Conservation (phyloP, 2,113 vertebrate species). For the Mionectes macconnelli region DNA sequence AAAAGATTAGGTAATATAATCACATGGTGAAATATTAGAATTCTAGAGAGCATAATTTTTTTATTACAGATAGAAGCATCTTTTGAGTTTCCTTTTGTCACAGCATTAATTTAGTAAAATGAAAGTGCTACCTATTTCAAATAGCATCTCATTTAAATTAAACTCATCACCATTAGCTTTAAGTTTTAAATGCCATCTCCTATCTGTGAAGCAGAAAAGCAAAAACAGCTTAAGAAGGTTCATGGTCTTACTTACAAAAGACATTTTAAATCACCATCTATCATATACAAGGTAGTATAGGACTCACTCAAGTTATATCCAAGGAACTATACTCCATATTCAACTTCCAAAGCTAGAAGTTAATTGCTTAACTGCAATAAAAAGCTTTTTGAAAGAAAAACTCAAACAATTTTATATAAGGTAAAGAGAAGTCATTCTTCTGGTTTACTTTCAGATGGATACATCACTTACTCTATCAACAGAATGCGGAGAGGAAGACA, state of each 20-base stretch:
- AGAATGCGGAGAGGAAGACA: neutral
- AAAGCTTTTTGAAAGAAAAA: neutral
- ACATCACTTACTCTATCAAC: neutral
- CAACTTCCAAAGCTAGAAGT: slow-evolving; percentile 18
- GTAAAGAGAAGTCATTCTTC: neutral
- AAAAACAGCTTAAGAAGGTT: slow-evolving; percentile 46
- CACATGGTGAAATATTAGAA: slow-evolving; percentile 34
- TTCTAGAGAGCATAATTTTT: slow-evolving; percentile 13
- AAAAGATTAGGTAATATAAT: slow-evolving; percentile 50
- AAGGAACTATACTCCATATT: neutral
- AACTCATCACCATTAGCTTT: slow-evolving; percentile 61
- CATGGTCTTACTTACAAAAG: slow-evolving; percentile 11
- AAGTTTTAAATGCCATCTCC: slow-evolving; percentile 61
- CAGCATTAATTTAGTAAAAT: slow-evolving; percentile 66
- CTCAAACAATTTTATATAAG: neutral
- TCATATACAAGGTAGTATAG: neutral
- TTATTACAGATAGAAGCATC: slow-evolving; percentile 40
- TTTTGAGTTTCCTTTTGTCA: slow-evolving; percentile 62
- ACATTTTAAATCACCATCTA: slow-evolving; percentile 29
- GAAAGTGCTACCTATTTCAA: slow-evolving; percentile 72
- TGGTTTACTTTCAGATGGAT: neutral
- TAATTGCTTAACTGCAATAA: neutral
- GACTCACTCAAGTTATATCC: neutral
- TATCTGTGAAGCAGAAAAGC: slow-evolving; percentile 47
- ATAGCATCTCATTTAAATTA: slow-evolving; percentile 73